phyloP scores from a whole-genome alignment of 1,140 invertebrate genomes.

The Zaprionus kolodkinae region DNA sequence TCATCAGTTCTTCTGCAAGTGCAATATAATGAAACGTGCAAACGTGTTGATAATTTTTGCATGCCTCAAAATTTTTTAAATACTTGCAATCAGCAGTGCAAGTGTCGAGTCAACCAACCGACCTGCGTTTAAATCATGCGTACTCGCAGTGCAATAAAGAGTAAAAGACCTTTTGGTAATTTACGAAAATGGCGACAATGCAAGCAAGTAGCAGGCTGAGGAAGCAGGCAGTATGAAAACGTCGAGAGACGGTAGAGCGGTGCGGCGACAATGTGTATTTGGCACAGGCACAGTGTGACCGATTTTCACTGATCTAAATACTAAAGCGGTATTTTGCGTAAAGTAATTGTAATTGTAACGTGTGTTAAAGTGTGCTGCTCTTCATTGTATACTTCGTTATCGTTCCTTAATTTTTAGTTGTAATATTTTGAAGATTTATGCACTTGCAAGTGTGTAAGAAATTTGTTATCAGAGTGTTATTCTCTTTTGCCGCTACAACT shows the following conservation, averaged over 20 bases:
- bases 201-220: conserved; percentile 42
- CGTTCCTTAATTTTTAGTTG: neutral
- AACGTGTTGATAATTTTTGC: conserved; percentile 60
- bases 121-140: conserved; percentile 50
- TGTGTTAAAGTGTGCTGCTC: neutral
- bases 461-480: neutral
- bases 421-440: neutral
- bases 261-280: conserved; percentile 72
- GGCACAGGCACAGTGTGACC: conserved; percentile 73
- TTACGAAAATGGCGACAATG: conserved; percentile 82
- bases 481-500: neutral
- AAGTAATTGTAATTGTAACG: conserved; percentile 9
- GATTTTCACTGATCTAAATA: conserved; percentile 45
- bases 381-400: neutral
- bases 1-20: conserved; percentile 19
- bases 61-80: conserved; percentile 27
- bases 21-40: conserved; percentile 48
- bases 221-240: conserved; percentile 24
- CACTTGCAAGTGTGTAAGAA: neutral
- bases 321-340: conserved; percentile 48
- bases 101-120: conserved; percentile 33
- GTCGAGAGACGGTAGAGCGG: conserved; percentile 34
- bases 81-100: conserved; percentile 33
- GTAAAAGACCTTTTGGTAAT: conserved; percentile 74
- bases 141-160: conserved; percentile 49